A percentile compares a stretch with the other conserved stretches of the same genome.
Evolutionary conservation across 37 sponge, comb jelly and placozoan genomes (phyloP).

Genomic region (Sycon ciliatum): DNA sequence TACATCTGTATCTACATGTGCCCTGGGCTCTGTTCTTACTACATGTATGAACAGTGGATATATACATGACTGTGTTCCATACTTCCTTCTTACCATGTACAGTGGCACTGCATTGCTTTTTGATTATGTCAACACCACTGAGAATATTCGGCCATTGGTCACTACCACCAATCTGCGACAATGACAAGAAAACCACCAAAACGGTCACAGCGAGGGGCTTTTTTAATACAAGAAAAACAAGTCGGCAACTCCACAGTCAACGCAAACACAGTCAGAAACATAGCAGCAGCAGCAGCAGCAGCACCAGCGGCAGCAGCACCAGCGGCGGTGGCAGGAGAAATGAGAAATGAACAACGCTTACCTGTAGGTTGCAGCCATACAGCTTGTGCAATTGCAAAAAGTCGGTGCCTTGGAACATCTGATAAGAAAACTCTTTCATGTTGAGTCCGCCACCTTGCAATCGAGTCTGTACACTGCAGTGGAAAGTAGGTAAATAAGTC

Average conservation of each 20-base stretch:
- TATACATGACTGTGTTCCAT: no score
- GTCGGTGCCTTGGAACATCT: slow-evolving; percentile 64
- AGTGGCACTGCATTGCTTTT: slow-evolving; percentile 19
- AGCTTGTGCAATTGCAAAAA: slow-evolving; percentile 52
- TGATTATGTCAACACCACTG: slow-evolving; percentile 51
- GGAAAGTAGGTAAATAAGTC: background rate
- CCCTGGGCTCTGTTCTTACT: no score
- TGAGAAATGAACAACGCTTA: background rate
- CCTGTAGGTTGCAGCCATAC: slow-evolving; percentile 56
- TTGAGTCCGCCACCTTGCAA: slow-evolving; percentile 41
- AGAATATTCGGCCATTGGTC: slow-evolving; percentile 83
- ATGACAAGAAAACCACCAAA: background rate
- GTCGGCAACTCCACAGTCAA: no score
- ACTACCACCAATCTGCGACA: slow-evolving; percentile 60
- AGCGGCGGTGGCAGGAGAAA: no score
- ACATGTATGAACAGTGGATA: no score
- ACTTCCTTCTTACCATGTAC: slow-evolving; percentile 55
- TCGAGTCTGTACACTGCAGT: slow-evolving; percentile 51
- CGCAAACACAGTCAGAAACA: slow-evolving; percentile 1
- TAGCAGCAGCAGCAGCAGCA: no score
- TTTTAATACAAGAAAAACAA: no score
- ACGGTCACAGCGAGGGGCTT: background rate
- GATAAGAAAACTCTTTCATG: slow-evolving; percentile 68
- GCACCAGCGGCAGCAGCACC: background rate
- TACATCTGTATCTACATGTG: no score